phyloP scores from a whole-genome alignment of 1,140 invertebrate species.

The Pygmarrhopalites habei region DNA sequence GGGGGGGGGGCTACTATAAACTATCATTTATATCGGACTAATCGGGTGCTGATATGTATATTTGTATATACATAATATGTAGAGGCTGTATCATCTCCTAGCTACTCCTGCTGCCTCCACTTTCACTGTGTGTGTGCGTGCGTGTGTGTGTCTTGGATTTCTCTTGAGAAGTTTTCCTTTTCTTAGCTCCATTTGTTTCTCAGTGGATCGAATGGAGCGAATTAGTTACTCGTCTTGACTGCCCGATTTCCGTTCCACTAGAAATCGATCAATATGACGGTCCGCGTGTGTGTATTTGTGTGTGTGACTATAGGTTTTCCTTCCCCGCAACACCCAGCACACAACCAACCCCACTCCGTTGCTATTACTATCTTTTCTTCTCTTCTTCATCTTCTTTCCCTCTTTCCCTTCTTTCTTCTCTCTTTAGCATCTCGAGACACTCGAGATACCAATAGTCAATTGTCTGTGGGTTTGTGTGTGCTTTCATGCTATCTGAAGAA shows the following conservation, averaged over 20 bases:
- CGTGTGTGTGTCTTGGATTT: no score
- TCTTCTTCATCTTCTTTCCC: no score
- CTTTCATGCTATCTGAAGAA: neutral
- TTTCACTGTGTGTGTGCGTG: no score
- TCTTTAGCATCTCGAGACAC: no score
- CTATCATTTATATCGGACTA: neutral
- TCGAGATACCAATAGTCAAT: neutral
- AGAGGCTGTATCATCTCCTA: neutral
- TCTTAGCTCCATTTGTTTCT: constrained; percentile 6
- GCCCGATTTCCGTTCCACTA: neutral
- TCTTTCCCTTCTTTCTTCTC: no score
- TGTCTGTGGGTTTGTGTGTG: neutral
- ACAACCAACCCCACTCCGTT: no score
- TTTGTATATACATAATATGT: neutral
- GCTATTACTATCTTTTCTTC: no score
- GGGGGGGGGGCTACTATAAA: neutral
- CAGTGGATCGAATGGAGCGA: neutral
- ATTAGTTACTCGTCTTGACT: constrained; percentile 2
- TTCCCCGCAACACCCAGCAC: no score
- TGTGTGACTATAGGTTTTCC: no score
- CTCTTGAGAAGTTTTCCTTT: neutral
- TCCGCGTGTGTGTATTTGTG: no score
- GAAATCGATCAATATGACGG: neutral
- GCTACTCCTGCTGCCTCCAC: neutral
- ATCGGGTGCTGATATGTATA: neutral